Conservation (phyloP, 2,113 vertebrate genomes). For the Rhegmatorhina hoffmannsi region DNA sequence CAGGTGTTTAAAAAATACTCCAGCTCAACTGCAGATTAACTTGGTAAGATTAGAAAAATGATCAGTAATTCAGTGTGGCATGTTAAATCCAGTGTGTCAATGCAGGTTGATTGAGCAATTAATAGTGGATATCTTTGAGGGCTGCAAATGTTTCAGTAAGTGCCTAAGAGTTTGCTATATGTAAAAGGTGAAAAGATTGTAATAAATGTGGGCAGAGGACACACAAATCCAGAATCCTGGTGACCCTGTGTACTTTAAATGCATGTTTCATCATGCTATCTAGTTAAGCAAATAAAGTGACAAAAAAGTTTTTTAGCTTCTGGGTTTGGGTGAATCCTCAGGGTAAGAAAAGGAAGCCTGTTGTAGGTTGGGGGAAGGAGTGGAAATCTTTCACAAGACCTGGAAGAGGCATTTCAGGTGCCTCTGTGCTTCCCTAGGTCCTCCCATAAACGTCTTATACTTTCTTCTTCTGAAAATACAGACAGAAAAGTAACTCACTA, state of each 20-base stretch:
- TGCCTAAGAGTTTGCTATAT: background rate
- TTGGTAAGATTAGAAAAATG: background rate
- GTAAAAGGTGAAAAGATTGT: background rate
- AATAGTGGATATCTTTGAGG: background rate
- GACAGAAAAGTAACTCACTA: background rate
- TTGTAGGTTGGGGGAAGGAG: background rate
- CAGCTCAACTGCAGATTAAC: background rate
- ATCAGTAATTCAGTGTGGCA: constrained; percentile 6
- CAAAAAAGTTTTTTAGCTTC: background rate
- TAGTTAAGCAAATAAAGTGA: background rate
- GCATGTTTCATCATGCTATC: background rate
- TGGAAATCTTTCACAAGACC: background rate
- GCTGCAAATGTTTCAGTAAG: background rate
- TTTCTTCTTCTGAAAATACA: background rate
- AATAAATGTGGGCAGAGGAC: background rate
- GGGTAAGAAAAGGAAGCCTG: background rate
- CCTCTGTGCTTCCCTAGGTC: background rate
- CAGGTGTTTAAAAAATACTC: background rate
- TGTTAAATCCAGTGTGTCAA: constrained; percentile 31
- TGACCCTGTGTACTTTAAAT: background rate
- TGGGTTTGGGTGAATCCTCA: background rate
- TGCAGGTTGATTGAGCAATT: constrained; percentile 26
- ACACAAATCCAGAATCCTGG: background rate
- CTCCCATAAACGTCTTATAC: background rate
- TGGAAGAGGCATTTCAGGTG: background rate